These are phyloP conservation scores for Drosophila silvestris DNA, from an alignment of 2,888 invertebrate species.

Conservation along the genomic window DNA sequence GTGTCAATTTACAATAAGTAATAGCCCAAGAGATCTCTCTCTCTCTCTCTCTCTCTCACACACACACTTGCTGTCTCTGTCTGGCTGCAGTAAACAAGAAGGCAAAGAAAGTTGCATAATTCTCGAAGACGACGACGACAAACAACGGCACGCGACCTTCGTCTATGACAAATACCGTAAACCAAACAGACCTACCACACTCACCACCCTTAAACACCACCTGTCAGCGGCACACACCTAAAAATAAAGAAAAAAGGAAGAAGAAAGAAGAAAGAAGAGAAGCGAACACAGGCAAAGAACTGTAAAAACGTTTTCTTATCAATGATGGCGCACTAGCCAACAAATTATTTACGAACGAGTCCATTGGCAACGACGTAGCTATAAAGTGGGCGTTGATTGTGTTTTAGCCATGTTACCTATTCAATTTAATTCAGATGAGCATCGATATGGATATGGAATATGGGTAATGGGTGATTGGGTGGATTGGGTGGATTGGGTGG, in stretches of 20 bases:
- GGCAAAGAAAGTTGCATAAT: slow-evolving; percentile 70
- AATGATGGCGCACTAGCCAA: slow-evolving; percentile 43
- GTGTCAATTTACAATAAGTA: slow-evolving; percentile 77
- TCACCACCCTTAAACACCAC: slow-evolving; percentile 1
- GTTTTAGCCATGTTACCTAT: slow-evolving; percentile 17
- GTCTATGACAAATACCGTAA: slow-evolving; percentile 26
- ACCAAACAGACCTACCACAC: neutral
- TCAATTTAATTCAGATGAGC: slow-evolving; percentile 29
- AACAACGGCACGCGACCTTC: slow-evolving; percentile 66
- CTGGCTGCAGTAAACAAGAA: slow-evolving; percentile 34
- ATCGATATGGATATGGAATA: slow-evolving; percentile 17
- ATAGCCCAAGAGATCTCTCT: slow-evolving; percentile 30
- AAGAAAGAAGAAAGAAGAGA: neutral
- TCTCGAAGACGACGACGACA: slow-evolving; percentile 40
- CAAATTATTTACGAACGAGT: slow-evolving; percentile 54
- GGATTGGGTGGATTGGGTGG: neutral
- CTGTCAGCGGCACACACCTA: slow-evolving; percentile 43
- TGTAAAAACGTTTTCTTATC: slow-evolving; percentile 54
- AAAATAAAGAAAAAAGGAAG: slow-evolving; percentile 27
- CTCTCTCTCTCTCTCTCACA: neutral
- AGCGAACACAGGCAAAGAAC: slow-evolving; percentile 20
- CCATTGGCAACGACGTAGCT: slow-evolving; percentile 14
- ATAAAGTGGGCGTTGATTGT: slow-evolving; percentile 44
- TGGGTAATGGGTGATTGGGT: neutral
- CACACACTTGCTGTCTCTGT: neutral